These are phyloP conservation scores for Archocentrus centrarchus DNA, from an alignment of 2,113 vertebrate species.

Conservation along the genomic window DNA sequence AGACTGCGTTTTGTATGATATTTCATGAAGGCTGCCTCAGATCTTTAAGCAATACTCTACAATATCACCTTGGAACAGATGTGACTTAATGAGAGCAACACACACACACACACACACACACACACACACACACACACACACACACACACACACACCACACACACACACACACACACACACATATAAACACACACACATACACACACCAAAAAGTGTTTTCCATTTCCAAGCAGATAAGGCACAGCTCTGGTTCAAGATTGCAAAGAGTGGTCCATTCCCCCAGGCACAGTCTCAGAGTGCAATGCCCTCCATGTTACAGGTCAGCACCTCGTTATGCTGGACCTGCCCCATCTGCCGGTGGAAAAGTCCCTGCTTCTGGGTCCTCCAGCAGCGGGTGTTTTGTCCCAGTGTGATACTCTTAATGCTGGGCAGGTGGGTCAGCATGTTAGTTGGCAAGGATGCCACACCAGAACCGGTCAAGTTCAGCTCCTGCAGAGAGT, in stretches of 20 bases:
- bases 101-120: neutral
- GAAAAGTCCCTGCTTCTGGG: conserved; percentile 89
- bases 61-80: conserved; percentile 7
- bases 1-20: neutral
- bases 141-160: neutral
- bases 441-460: conserved; percentile 82
- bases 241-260: conserved; percentile 35
- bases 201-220: conserved; percentile 27
- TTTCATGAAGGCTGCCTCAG: conserved; percentile 20
- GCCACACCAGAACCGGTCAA: conserved; percentile 84
- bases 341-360: conserved; percentile 86
- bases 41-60: conserved; percentile 22
- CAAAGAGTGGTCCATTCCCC: neutral
- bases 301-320: conserved; percentile 79
- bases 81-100: conserved; percentile 30
- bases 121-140: too few species aligned
- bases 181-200: too few species aligned
- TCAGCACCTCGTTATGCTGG: conserved; percentile 84
- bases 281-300: conserved; percentile 58
- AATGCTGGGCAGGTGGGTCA: conserved; percentile 87
- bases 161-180: neutral
- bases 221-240: conserved; percentile 66
- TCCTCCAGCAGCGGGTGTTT: conserved; percentile 87
- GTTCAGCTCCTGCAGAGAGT: conserved; percentile 91
- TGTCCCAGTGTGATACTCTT: conserved; percentile 87